Base-by-base conservation (phyloP, 2,888 invertebrate species). In the Archips crataeganus region DNA sequence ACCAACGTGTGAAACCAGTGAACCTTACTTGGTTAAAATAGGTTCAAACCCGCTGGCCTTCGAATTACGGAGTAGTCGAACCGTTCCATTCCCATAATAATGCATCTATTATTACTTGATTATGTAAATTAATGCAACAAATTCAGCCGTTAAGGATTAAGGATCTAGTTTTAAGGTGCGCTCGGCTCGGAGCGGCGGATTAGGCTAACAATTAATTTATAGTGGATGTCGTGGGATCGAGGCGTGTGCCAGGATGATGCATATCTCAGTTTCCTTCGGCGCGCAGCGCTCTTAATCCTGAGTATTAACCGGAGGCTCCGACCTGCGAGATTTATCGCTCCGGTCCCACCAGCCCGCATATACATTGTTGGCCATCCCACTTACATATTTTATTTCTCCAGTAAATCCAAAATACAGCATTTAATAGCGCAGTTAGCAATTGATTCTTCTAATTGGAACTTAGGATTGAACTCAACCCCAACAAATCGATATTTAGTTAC, bases 71-170 rank as follows among this genome's bases (percentile, higher is more conserved):
- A 86, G 79, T 78, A 81, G 83, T 83, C 87, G 85, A 87, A 83
- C 84, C 85, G 85, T 87, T 86, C 84, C 80, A 83, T 85, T 87
- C 87, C 85, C 87, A 86, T 87, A 88, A 82, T 84, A 86, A 89
- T 83, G 86, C 85, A 87, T 84, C 85, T 80, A 87, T 86, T 87
- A 87, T 85, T 84, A 84, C 83, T 86, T 86, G 87, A 82, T 85
- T 85, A 90, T 88, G 89, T 82, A 88, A 90, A 89, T 90, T 76
- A 77, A 87, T 87, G 85, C 88, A 87, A 85, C 87, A 84, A 87
- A 87, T 87, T 85, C 81, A 82, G 82, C 81, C 83, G 79, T 77
- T 82, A 84, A 84, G 85, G 85, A 85, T 85, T 87, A 84, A 85
- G 83, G 80, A 81, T 85, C 82, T 68, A 74, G 71, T 74, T 65